These are phyloP conservation scores for Drosophila pseudoobscura DNA, from an alignment of 1,140 invertebrate species.

Conservation along the genomic window DNA sequence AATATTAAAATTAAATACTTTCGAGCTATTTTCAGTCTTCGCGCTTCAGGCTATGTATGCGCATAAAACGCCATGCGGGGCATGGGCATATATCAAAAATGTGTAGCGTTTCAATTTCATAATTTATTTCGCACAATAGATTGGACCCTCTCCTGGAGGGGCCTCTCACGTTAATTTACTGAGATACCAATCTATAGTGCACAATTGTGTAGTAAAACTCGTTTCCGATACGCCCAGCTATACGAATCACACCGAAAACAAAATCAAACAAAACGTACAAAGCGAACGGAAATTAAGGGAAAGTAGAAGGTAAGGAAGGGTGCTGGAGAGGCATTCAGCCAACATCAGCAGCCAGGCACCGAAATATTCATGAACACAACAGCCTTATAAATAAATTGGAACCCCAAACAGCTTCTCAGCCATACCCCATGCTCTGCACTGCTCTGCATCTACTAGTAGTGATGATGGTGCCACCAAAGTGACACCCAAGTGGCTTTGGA, in stretches of 20 bases:
- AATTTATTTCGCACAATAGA: no score
- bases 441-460: slow-evolving; percentile 38
- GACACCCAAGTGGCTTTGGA: slow-evolving; percentile 50
- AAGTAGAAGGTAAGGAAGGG: no score
- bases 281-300: no score
- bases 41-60: no score
- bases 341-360: slow-evolving; percentile 51
- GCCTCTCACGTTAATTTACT: no score
- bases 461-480: slow-evolving; percentile 23
- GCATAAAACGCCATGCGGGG: slow-evolving; percentile 16
- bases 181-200: slow-evolving; percentile 26
- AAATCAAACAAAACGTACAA: no score
- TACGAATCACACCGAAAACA: slow-evolving; percentile 21
- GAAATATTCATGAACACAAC: slow-evolving; percentile 65
- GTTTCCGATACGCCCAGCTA: slow-evolving; percentile 30
- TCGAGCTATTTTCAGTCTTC: not conserved
- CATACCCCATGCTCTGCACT: slow-evolving; percentile 20
- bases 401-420: slow-evolving; percentile 32
- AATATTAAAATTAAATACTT: not conserved
- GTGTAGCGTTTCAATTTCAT: not conserved
- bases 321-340: not conserved
- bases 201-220: slow-evolving; percentile 55
- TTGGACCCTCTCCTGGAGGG: no score
- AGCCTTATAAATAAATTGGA: slow-evolving; percentile 69
- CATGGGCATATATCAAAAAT: slow-evolving; percentile 43